Conservation (phyloP, 2,888 invertebrate genomes). For the Drosophila stalkeri region DNA sequence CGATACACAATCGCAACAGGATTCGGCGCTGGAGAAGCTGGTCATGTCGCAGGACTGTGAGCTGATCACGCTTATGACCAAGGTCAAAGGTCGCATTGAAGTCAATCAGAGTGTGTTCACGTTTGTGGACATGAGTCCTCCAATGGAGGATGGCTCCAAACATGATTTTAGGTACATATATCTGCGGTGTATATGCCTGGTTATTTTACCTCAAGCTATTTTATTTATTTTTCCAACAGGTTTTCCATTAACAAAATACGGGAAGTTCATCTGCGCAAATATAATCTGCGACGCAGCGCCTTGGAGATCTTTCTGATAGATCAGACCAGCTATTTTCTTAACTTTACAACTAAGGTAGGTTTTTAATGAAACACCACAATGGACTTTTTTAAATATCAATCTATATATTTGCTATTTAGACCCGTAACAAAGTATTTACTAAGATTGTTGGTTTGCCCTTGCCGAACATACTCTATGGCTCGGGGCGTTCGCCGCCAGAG, state of each 20-base stretch:
- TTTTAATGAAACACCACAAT: neutral
- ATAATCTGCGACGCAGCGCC: slow-evolving; percentile 88
- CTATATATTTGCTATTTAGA: slow-evolving; percentile 83
- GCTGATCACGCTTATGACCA: slow-evolving; percentile 87
- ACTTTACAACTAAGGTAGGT: slow-evolving; percentile 87
- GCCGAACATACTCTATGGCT: slow-evolving; percentile 87
- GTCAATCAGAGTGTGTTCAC: slow-evolving; percentile 87
- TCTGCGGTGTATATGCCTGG: no score
- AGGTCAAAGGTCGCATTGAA: slow-evolving; percentile 88
- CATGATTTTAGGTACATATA: slow-evolving; percentile 85
- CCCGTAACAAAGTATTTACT: slow-evolving; percentile 88
- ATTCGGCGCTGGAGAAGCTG: slow-evolving; percentile 86
- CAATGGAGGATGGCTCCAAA: slow-evolving; percentile 86
- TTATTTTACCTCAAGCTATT: neutral
- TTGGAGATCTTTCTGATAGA: slow-evolving; percentile 88
- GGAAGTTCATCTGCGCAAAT: slow-evolving; percentile 88
- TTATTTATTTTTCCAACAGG: slow-evolving; percentile 40
- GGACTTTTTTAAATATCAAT: no score
- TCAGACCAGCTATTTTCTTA: slow-evolving; percentile 89
- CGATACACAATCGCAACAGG: slow-evolving; percentile 85
- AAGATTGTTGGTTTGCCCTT: slow-evolving; percentile 87
- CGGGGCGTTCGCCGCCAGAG: slow-evolving; percentile 87
- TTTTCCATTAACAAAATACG: slow-evolving; percentile 87
- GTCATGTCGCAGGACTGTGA: slow-evolving; percentile 88
- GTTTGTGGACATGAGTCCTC: slow-evolving; percentile 87